phyloP scores from a whole-genome alignment of 2,888 invertebrate species.

The Chloroclystis v-ata region DNA sequence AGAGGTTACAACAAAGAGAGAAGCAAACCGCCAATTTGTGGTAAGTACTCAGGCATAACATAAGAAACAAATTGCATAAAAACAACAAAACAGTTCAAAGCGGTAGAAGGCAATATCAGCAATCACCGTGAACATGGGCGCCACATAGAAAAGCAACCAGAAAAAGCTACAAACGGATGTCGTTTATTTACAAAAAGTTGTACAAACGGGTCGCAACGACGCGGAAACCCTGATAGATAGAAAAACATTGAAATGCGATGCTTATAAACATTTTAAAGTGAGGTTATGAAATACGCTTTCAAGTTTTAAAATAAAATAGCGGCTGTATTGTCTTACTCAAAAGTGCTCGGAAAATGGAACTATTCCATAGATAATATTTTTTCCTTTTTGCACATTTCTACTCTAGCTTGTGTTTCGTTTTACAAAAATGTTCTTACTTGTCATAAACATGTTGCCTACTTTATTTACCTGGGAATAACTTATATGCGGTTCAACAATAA shows the following conservation, averaged over 20 bases:
- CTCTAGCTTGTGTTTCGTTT: too few relatives aligned
- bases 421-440: too few relatives aligned
- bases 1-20: constrained; percentile 18
- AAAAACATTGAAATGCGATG: constrained; percentile 44
- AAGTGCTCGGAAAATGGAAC: background rate
- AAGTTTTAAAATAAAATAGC: constrained; percentile 4
- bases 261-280: constrained; percentile 26
- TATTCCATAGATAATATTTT: background rate
- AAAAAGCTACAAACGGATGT: constrained; percentile 43
- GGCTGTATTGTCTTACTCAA: constrained; percentile 1
- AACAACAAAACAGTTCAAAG: constrained; percentile 27
- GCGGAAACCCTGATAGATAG: constrained; percentile 38
- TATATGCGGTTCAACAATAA: too few relatives aligned
- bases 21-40: constrained; percentile 29
- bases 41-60: constrained; percentile 16
- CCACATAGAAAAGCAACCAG: constrained; percentile 43
- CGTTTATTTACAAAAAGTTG: constrained; percentile 43
- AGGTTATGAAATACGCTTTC: constrained; percentile 16
- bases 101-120: constrained; percentile 37
- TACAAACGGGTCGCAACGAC: constrained; percentile 38
- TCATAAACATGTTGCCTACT: too few relatives aligned
- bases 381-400: too few relatives aligned
- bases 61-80: constrained; percentile 26
- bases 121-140: constrained; percentile 41
- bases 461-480: too few relatives aligned